Evolutionary conservation across 2,113 vertebrate genomes (phyloP).

Genomic region (Ifrita kowaldi): DNA sequence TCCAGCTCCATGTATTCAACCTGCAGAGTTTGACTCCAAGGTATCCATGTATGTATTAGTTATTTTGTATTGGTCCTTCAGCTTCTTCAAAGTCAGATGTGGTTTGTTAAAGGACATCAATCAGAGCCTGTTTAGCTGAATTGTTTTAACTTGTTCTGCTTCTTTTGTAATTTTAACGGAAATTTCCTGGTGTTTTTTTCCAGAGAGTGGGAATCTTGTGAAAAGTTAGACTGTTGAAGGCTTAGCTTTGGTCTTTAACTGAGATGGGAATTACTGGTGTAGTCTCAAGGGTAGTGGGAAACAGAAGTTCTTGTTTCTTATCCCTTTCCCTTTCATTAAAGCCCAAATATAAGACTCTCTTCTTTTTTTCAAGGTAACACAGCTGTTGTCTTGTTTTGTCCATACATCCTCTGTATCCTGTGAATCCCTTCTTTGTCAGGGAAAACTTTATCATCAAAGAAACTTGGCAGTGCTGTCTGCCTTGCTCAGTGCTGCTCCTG

Average conservation of each 20-base stretch:
- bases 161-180: neutral
- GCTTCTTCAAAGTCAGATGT: neutral
- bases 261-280: neutral
- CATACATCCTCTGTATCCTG: neutral
- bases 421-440: neutral
- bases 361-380: neutral
- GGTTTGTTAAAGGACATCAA: neutral
- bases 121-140: neutral
- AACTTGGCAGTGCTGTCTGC: neutral
- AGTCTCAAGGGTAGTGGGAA: neutral
- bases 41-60: neutral
- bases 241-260: neutral
- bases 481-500: neutral
- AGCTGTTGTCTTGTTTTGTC: neutral
- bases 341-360: neutral
- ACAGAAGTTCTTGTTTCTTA: neutral
- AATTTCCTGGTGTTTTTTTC: neutral
- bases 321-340: neutral
- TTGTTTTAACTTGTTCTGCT: neutral
- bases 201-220: neutral
- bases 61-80: neutral
- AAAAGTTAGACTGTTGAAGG: neutral
- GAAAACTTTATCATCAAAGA: neutral
- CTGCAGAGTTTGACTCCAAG: neutral
- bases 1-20: accelerated